Evolutionary conservation across 2,113 vertebrate species (phyloP), one percentile per base, ranked within the genome.

Genomic region (Anseranas semipalmata): DNA sequence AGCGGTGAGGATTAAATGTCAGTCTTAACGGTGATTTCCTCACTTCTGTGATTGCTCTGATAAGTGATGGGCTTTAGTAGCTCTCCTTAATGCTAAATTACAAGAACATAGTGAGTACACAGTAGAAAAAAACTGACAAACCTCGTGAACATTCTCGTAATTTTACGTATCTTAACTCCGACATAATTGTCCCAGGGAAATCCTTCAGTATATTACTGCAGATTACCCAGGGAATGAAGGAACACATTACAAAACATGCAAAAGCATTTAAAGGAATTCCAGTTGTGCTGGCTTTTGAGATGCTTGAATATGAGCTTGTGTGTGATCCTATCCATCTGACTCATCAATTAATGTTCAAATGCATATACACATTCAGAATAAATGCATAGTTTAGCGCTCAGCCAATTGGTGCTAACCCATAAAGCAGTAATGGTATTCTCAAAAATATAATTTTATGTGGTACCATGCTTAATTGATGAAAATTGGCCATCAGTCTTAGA

Each of bases 1-100:
- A 86, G 86, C 80, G 52, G 83, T 50, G 73, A 75, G 90, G 83
- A 95, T 90, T 96, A 93, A 88, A 95, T 41, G 66, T 37, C 92
- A 90, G 60, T 63, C 43, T 90, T 90, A 93, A 85, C 39, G 2
- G 65, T 45, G 60, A 85, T 85, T 95, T 96, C 83, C 68, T 81
- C 32, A 50, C 0, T 1, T 45, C 77, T 94, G 4, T 37, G 96
- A 90, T 87, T 90, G 73, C 52, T 78, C 76, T 85, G 85, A 87
- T 70, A 95, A 76, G 60, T 7, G 4, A 53, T 8, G 33, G 35
- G 74, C 86, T 93, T 96, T 52, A 92, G 72, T 10, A 85, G 76
- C 52, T 72, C 55, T 91, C 56, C 72, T 88, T 65, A 86, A 84
- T 10, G 35, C 39, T 89, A 88, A 87, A 84, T 53, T 81, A 71